Conservation (phyloP, 1,140 invertebrate species). For the Mactra quadrangularis region DNA sequence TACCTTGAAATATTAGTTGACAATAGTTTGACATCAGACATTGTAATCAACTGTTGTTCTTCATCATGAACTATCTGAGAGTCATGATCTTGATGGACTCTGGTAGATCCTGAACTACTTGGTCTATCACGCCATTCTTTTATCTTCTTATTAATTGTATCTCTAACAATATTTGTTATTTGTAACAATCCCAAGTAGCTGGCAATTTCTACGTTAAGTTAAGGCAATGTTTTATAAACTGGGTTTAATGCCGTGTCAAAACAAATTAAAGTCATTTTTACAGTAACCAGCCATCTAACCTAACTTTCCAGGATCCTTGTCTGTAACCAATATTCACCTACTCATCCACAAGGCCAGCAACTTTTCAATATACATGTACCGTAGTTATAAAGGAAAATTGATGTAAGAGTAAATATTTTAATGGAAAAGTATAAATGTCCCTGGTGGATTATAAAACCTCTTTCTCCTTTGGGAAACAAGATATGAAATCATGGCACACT, state of each 20-base stretch:
- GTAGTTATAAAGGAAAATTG: no score
- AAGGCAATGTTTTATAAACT: constrained; percentile 1
- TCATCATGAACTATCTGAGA: constrained; percentile 45
- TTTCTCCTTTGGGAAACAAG: no score
- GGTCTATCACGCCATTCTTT: constrained; percentile 66
- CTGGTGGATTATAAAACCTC: no score
- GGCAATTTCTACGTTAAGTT: constrained; percentile 66
- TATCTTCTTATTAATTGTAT: constrained; percentile 66
- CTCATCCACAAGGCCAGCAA: no score
- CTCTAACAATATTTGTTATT: constrained; percentile 67
- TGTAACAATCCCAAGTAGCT: constrained; percentile 71
- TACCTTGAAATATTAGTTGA: constrained; percentile 67
- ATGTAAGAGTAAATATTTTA: no score
- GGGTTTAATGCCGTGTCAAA: no score
- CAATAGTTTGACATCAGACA: constrained; percentile 63
- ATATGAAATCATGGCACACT: no score
- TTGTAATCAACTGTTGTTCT: constrained; percentile 58
- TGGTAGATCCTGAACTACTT: constrained; percentile 55
- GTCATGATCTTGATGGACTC: constrained; percentile 45
- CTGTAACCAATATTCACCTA: no score
- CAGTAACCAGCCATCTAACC: no score
- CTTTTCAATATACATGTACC: no score
- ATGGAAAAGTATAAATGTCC: no score
- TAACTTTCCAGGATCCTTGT: no score
- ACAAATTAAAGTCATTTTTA: neutral